Percentiles rank a stretch among this genome's conserved stretches.
Evolutionary conservation across 1,140 invertebrate genomes (phyloP).

Genomic region (Polyergus mexicanus): DNA sequence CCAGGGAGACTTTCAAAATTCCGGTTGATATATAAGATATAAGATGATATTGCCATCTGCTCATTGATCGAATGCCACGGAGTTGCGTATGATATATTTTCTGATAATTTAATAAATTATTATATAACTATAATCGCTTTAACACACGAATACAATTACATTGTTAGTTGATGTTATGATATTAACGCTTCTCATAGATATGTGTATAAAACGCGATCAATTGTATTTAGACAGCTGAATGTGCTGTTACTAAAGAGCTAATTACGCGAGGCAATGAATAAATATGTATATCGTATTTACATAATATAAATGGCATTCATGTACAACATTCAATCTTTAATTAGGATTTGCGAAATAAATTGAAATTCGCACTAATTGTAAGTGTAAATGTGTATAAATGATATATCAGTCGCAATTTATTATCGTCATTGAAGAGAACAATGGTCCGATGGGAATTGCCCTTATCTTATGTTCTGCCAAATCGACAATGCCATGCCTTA

Average conservation of each 20-base stretch:
- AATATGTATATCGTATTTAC: not conserved
- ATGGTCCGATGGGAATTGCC: not conserved
- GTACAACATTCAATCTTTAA: not conserved
- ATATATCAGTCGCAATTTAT: slow-evolving; percentile 39
- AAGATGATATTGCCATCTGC: slow-evolving; percentile 12
- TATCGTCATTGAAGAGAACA: not conserved
- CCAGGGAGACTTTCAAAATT: slow-evolving; percentile 30
- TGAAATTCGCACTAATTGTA: not conserved
- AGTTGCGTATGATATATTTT: slow-evolving; percentile 8
- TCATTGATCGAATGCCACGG: not conserved
- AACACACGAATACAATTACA: not conserved
- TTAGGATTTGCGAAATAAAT: slow-evolving; percentile 4
- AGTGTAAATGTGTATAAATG: not conserved
- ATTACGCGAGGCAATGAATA: not conserved
- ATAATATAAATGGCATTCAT: not conserved
- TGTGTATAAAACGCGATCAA: not conserved
- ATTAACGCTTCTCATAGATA: not conserved
- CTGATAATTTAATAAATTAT: not conserved
- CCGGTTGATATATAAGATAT: not conserved
- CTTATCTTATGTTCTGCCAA: slow-evolving; percentile 40
- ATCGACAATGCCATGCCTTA: slow-evolving; percentile 5
- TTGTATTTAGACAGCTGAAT: not conserved
- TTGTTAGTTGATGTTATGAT: not conserved
- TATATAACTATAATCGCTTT: not conserved
- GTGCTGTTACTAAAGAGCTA: not conserved